Evolutionary conservation across 2,888 invertebrate genomes (phyloP).

Genomic region (Parapristionchus giblindavisi): DNA sequence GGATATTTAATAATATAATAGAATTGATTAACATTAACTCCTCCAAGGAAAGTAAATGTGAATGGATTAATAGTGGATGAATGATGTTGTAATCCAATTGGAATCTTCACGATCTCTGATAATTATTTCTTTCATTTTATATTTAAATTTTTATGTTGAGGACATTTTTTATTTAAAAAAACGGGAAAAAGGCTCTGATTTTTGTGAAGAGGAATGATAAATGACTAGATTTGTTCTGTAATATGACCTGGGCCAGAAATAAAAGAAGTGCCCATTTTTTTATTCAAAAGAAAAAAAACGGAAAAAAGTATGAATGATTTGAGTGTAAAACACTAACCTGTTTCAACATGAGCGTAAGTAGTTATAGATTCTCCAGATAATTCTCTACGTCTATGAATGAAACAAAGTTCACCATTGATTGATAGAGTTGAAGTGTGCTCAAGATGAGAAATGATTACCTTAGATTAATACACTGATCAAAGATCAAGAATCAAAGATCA

Average conservation of each 20-base stretch:
- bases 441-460: slow-evolving; percentile 22
- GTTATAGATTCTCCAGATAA: background rate
- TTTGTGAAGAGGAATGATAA: too few species aligned
- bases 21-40: slow-evolving; percentile 39
- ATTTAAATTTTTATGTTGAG: slow-evolving; percentile 44
- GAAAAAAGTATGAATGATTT: slow-evolving; percentile 39
- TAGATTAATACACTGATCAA: too few species aligned
- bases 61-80: slow-evolving; percentile 30
- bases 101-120: slow-evolving; percentile 43
- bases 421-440: slow-evolving; percentile 11
- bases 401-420: slow-evolving; percentile 15
- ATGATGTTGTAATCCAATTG: slow-evolving; percentile 41
- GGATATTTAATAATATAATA: background rate
- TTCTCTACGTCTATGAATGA: background rate
- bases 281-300: too few species aligned
- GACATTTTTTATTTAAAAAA: too few species aligned
- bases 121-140: background rate
- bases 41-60: slow-evolving; percentile 40
- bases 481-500: background rate
- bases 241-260: too few species aligned
- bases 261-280: too few species aligned
- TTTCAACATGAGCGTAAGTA: slow-evolving; percentile 9
- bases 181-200: too few species aligned
- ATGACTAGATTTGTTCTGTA: too few species aligned
- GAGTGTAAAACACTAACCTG: slow-evolving; percentile 1